These are phyloP conservation scores for Ephestia elutella DNA, from an alignment of 1,140 invertebrate species.

Conservation along the genomic window DNA sequence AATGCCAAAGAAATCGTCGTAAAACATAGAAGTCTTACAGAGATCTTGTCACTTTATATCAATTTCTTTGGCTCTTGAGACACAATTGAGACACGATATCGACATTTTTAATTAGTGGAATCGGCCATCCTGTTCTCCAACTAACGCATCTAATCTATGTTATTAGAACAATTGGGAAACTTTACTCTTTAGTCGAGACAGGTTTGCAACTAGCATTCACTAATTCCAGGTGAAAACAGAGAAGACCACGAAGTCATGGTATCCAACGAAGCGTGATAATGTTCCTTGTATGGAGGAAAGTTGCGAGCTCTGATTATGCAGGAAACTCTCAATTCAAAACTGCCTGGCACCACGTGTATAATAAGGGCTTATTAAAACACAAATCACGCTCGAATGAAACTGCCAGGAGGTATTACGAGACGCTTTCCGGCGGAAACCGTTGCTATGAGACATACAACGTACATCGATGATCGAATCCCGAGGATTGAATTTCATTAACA, in stretches of 20 bases:
- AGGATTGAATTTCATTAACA: conserved; percentile 8
- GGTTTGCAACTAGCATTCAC: not conserved
- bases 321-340: conserved; percentile 42
- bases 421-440: conserved; percentile 53
- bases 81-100: no score
- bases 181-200: not conserved
- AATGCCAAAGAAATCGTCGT: no score
- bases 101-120: no score
- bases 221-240: conserved; percentile 3
- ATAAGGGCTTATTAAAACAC: conserved; percentile 53
- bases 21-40: no score
- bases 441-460: conserved; percentile 32
- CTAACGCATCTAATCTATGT: not conserved
- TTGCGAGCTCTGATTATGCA: conserved; percentile 44
- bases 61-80: no score
- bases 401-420: conserved; percentile 39
- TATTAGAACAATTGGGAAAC: not conserved
- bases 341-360: conserved; percentile 40
- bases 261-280: conserved; percentile 37
- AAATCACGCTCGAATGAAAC: conserved; percentile 43
- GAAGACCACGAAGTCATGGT: conserved; percentile 13
- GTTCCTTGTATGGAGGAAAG: conserved; percentile 36
- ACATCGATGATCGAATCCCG: conserved; percentile 13
- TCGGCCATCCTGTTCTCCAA: not conserved
- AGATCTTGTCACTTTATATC: no score